Evolutionary conservation across 2,797 vertebrate genomes (phyloP).

Genomic region (Chlorospingus flavigularis): DNA sequence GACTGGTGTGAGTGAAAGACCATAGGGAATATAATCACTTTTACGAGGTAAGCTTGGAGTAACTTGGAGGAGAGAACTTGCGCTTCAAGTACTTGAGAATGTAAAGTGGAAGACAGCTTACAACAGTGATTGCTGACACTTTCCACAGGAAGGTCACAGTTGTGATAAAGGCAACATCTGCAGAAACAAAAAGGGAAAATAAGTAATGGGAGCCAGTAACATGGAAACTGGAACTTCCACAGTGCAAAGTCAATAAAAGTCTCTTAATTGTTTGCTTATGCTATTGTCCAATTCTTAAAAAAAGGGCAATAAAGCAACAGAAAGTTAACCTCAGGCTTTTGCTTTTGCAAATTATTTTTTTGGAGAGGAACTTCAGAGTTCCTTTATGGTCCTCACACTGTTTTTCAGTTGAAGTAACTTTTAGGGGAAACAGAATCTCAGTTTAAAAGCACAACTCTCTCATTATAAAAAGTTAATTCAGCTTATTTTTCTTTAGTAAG

Average conservation of each 20-base stretch:
- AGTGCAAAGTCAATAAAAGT: not conserved
- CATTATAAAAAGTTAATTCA: not conserved
- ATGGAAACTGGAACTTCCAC: not conserved
- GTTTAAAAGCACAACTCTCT: not conserved
- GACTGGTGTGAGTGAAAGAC: slow-evolving; percentile 11
- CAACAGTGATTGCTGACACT: slow-evolving; percentile 91
- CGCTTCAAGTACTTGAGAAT: slow-evolving; percentile 96
- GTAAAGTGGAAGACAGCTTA: slow-evolving; percentile 99
- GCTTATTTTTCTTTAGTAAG: not conserved
- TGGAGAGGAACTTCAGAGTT: not conserved
- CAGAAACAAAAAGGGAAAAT: not conserved
- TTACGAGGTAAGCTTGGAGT: slow-evolving; percentile 95
- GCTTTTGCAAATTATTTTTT: not conserved
- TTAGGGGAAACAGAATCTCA: not conserved
- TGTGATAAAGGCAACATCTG: slow-evolving; percentile 93
- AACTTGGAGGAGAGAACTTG: slow-evolving; percentile 96
- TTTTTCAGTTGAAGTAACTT: not conserved
- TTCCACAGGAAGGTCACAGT: slow-evolving; percentile 96
- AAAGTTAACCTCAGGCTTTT: not conserved
- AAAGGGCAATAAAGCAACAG: not conserved
- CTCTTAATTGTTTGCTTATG: not conserved
- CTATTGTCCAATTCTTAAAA: not conserved
- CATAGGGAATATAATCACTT: slow-evolving; percentile 6
- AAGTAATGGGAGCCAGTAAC: not conserved
- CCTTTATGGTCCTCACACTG: not conserved